phyloP scores from a whole-genome alignment of 2,888 invertebrate genomes.

The Patella depressa region DNA sequence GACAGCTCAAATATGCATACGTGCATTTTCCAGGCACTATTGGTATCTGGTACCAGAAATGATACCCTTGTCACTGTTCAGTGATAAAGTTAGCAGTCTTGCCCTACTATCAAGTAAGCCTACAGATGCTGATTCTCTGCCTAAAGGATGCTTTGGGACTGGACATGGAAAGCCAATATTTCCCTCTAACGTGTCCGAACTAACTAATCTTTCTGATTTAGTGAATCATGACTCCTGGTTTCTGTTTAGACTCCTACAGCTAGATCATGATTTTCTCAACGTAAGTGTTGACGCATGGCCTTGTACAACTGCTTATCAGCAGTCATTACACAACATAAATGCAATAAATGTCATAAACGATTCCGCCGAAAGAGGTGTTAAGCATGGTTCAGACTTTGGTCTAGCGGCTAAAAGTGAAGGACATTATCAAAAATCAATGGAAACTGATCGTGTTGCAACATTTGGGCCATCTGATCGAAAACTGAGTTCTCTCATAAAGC shows the following conservation, averaged over 20 bases:
- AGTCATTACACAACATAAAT: no score
- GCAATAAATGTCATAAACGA: no score
- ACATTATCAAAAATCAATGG: no score
- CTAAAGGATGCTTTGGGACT: not conserved
- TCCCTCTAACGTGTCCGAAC: not conserved
- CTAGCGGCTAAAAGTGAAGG: no score
- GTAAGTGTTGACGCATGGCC: no score
- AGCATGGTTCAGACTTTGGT: no score
- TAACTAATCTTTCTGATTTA: not conserved
- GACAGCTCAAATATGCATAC: not conserved
- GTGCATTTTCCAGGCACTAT: not conserved
- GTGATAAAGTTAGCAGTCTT: no score
- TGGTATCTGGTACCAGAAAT: not conserved
- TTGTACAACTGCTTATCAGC: no score
- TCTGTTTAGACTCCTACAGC: not conserved
- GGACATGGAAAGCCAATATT: not conserved
- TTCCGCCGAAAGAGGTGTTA: no score
- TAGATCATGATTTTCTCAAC: not conserved
- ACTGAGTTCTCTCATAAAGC: no score
- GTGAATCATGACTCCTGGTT: not conserved
- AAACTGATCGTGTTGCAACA: no score
- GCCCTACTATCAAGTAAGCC: not conserved
- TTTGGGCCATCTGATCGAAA: no score
- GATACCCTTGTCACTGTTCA: not conserved
- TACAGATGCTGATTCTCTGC: not conserved